These are phyloP conservation scores for Trichogramma pretiosum DNA, from an alignment of 1,140 invertebrate species.

Conservation along the genomic window DNA sequence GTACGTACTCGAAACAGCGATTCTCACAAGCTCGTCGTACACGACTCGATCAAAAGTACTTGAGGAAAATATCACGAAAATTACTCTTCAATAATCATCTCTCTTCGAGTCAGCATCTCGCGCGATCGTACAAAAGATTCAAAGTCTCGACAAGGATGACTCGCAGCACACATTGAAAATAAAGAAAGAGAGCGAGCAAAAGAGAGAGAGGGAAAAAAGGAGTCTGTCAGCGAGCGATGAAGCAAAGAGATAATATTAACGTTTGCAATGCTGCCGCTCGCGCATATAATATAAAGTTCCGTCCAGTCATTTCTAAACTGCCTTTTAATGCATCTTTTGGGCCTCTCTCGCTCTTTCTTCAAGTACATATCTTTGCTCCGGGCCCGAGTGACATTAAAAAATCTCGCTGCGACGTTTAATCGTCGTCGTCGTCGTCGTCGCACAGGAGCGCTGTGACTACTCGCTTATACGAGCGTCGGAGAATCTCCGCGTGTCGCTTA, in stretches of 20 bases:
- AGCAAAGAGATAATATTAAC: slow-evolving; percentile 7
- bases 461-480: no score
- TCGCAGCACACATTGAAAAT: slow-evolving; percentile 1
- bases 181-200: slow-evolving; percentile 6
- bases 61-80: background rate
- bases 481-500: no score
- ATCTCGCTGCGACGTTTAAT: slow-evolving; percentile 7
- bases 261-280: background rate
- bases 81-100: slow-evolving; percentile 2
- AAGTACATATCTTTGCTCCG: no score
- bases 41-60: no score
- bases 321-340: slow-evolving; percentile 36
- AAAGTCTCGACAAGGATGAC: slow-evolving; percentile 8
- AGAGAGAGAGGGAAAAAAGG: slow-evolving; percentile 1
- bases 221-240: slow-evolving; percentile 5
- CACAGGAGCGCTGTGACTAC: no score
- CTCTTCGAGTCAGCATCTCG: background rate
- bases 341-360: background rate
- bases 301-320: slow-evolving; percentile 37
- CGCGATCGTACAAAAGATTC: background rate
- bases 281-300: slow-evolving; percentile 5
- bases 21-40: no score
- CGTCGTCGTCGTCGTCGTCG: no score
- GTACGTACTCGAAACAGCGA: no score
- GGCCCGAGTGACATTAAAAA: slow-evolving; percentile 12